phyloP scores from a whole-genome alignment of 2,113 vertebrate species.

The Sinosuthora webbiana region DNA sequence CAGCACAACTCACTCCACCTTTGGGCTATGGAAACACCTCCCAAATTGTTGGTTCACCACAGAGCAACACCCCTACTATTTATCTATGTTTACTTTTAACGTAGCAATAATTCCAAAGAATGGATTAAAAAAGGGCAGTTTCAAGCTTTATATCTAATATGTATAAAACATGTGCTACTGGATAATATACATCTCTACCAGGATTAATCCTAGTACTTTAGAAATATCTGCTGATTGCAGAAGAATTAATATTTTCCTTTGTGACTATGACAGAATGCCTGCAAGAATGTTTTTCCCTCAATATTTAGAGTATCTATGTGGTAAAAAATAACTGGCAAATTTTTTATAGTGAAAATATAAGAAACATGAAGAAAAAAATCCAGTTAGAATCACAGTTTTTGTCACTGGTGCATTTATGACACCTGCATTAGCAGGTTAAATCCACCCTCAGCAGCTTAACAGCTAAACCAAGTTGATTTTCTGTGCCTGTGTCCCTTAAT shows the following conservation, averaged over 20 bases:
- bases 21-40: background rate
- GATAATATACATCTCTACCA: background rate
- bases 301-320: background rate
- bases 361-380: background rate
- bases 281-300: background rate
- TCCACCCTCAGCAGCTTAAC: background rate
- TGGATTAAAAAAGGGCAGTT: background rate
- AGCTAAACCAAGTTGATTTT: background rate
- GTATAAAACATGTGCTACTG: background rate
- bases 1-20: background rate
- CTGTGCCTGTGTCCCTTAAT: background rate
- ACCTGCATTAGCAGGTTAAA: background rate
- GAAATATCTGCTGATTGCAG: background rate
- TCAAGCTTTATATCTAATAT: background rate
- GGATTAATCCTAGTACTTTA: background rate
- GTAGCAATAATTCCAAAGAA: background rate
- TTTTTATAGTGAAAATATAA: background rate
- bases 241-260: background rate
- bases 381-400: background rate
- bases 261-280: background rate
- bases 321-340: background rate
- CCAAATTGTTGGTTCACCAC: background rate
- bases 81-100: background rate
- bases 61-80: background rate
- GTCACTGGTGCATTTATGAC: background rate